Base-by-base conservation (phyloP, 2,113 vertebrate genomes). In the Herpetotheres cachinnans region DNA sequence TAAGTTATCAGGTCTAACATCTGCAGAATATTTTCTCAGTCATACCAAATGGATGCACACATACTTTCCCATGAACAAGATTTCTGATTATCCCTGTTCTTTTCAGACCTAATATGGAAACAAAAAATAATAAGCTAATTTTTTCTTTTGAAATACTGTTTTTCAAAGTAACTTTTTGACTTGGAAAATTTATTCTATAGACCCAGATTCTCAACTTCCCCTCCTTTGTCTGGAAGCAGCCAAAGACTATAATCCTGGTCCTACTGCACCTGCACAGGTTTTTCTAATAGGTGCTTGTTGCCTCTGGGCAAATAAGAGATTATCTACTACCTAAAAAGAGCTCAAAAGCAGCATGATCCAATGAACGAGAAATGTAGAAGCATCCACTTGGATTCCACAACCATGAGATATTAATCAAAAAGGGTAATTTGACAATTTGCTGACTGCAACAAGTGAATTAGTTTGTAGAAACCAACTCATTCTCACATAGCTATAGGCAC, bases 1-100 rank as follows among this genome's bases (percentile, higher is more conserved):
- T 89, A 86, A 79, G 42, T 86, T 95, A 81, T 67, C 29, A 92
- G 78, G 49, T 36, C 61, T 90, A 78, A 83, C 50, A 97, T 95
- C 85, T 96, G 89, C 86, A 93, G 90, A 63, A 2, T 47, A 80
- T 93, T 92, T 97, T 96, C 88, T 91, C 85, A 96, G 52, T 92
- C 90, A 97, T 86, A 97, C 67, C 96, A 97, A 95, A 96, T 16
- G 96, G 59, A 69, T 76, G 72, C 63, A 94, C 54, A 38, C 55
- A 90, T 52, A 78, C 49, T 94, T 97, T 65, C 89, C 71, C 88
- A 91, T 55, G 90, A 95, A 93, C 56, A 92, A 91, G 8, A 86
- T 81, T 88, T 95, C 74, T 95, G 69, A 97, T 92, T 85, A 73
- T 52, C 38, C 82, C 27, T 71, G 85, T 92, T 95, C 55, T 92